Evolutionary conservation across 2,797 vertebrate genomes (phyloP), one percentile per base, ranked within the genome.

Genomic region (Lutra lutra): DNA sequence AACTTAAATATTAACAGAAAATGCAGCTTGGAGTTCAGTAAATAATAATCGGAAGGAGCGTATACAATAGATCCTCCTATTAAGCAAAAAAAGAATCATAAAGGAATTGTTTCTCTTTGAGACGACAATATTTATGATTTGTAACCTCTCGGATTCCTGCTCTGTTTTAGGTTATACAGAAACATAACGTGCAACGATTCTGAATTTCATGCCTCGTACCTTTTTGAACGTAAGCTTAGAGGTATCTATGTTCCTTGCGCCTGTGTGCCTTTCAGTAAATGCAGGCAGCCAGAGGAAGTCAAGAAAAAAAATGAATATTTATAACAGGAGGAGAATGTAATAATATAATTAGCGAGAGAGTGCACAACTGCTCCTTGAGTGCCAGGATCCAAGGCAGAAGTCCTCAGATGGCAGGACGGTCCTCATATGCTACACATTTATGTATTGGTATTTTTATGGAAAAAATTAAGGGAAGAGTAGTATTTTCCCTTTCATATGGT

Each of bases 1-100:
- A 96, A 89, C 98, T 98, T 98, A 98, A 98, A 98, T 97, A 94
- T 91, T 97, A 98, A 97, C 91, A 32, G 48, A 95, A 98, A 97
- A 92, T 88, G 84, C 0, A 0, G 83, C 97, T 98, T 98, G 90
- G 86, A 91, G 82, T 95, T 98, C 89, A 96, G 97, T 98, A 98
- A 98, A 98, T 98, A 98, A 95, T 98, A 89, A 89, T 94, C 90
- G 3, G 92, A 96, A 92, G 88, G 92, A 96, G 87, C 96, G 94
- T 88, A 79, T 93, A 96, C 0, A 9, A 54, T 91, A 95, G 96
- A 89, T 97, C 98, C 93, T 84, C 95, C 88, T 89, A 60, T 86
- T 95, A 90, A 94, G 94, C 87, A 72, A 91, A 95, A n/a, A 68
- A 68, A 87, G 75, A 79, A 0, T 48, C 83, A 13, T 98, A 80